Evolutionary conservation across 1,140 invertebrate species (phyloP).

Genomic region (Glomeris maerens): DNA sequence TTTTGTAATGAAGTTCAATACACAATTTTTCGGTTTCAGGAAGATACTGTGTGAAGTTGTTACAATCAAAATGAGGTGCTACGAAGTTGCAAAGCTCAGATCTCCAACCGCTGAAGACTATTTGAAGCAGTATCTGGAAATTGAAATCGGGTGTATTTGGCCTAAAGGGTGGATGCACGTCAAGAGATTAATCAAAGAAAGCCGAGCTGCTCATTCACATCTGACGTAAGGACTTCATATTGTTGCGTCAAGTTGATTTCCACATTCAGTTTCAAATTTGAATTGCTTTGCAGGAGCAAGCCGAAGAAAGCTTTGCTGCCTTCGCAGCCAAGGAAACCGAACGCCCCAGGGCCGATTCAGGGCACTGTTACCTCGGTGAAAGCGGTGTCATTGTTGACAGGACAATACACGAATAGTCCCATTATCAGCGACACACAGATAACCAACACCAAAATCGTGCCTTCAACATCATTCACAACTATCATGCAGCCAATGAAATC

Average conservation of each 20-base stretch:
- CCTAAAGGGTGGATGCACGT: slow-evolving; percentile 42
- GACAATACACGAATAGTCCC: no score
- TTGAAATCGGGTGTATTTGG: slow-evolving; percentile 41
- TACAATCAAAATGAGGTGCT: slow-evolving; percentile 36
- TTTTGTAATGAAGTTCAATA: neutral
- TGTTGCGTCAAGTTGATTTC: neutral
- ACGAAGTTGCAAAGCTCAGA: slow-evolving; percentile 34
- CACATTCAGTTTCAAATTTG: neutral
- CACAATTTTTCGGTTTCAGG: slow-evolving; percentile 23
- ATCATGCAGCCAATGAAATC: no score
- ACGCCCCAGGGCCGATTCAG: neutral
- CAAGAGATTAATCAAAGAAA: slow-evolving; percentile 28
- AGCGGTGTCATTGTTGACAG: no score
- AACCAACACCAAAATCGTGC: no score
- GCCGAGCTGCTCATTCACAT: slow-evolving; percentile 23
- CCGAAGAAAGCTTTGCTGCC: slow-evolving; percentile 18
- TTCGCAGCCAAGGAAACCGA: neutral
- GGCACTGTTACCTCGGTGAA: neutral
- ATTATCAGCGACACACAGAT: no score
- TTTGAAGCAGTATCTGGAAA: slow-evolving; percentile 36
- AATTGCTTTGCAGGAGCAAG: slow-evolving; percentile 18
- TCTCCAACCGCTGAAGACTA: slow-evolving; percentile 40
- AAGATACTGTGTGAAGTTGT: slow-evolving; percentile 35
- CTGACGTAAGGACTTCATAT: slow-evolving; percentile 16
- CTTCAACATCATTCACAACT: no score